Percentiles rank a stretch among this genome's conserved stretches.
phyloP scores from a whole-genome alignment of 2,888 invertebrate species.

The Erebia aethiops region DNA sequence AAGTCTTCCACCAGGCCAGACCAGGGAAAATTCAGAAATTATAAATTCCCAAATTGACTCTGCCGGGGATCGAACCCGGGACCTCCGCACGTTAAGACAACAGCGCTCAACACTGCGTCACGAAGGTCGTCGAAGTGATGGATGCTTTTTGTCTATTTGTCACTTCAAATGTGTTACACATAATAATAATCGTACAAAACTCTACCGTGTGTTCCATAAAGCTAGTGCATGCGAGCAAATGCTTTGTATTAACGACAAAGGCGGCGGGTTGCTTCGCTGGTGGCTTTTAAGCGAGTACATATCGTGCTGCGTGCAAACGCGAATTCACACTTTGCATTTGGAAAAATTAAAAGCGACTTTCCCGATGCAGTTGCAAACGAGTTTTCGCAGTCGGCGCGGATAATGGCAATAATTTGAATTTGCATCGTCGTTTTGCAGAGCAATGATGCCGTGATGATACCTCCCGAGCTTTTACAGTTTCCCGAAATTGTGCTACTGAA shows the following conservation, averaged over 20 bases:
- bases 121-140: too few relatives aligned
- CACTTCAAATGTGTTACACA: not conserved
- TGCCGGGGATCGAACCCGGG: too few relatives aligned
- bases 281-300: slow-evolving; percentile 77
- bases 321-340: slow-evolving; percentile 78
- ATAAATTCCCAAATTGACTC: too few relatives aligned
- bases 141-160: not conserved
- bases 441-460: slow-evolving; percentile 1
- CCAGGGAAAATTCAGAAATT: too few relatives aligned
- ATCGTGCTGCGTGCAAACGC: slow-evolving; percentile 72
- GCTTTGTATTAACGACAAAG: slow-evolving; percentile 77
- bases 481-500: not conserved
- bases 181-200: not conserved
- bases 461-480: not conserved
- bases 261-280: slow-evolving; percentile 63
- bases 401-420: slow-evolving; percentile 60
- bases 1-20: too few relatives aligned
- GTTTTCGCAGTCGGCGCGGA: slow-evolving; percentile 70
- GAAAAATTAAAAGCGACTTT: slow-evolving; percentile 80
- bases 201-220: slow-evolving; percentile 10
- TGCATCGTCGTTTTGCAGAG: slow-evolving; percentile 10
- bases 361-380: slow-evolving; percentile 76
- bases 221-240: slow-evolving; percentile 62
- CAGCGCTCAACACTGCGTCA: too few relatives aligned
- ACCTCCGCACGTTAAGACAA: too few relatives aligned